Evolutionary conservation across 2,113 vertebrate species (phyloP), one percentile per base, ranked within the genome.

Genomic region (Aix galericulata): DNA sequence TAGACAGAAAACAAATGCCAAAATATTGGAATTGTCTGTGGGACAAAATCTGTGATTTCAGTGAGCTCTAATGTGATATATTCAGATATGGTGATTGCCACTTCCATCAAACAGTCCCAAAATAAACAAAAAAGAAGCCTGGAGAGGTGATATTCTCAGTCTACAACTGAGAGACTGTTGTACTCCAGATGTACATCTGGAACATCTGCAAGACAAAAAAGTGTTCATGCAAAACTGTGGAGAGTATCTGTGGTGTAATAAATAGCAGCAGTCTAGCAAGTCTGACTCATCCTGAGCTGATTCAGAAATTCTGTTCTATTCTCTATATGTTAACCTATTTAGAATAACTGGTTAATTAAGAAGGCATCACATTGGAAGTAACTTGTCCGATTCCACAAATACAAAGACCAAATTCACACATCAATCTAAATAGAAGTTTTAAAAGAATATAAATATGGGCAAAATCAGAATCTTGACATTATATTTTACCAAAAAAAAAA

Each of bases 1-100:
- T 11, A 81, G 62, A 91, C 13, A 84, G 66, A 91, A 93, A 93
- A 92, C 58, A 91, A 94, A 94, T 91, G 81, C 87, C 81, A 92
- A 68, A 95, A 56, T 56, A 62, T 44, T 62, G 48, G 40, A 90
- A 89, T 53, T 87, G 88, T 83, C 86, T 72, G n/a, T 3, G 2
- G 89, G 80, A 84, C 23, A 93, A 84, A 82, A 79, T 22, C 4
- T 62, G 34, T 64, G 74, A 91, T 82, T 92, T 50, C 58, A 72
- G 83, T 26, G 53, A 89, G 26, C 31, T 76, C 53, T 79, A 89
- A 82, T 58, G 74, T 79, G 34, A 91, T 72, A 50, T n/a, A 16
- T 56, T 89, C 83, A 36, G 66, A 50, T 62, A 82, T 1, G 2
- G 48, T 72, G 53, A 21, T 31, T 85, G 74, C 67, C 44, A 58